These are phyloP conservation scores for Chaetodon trifascialis DNA, from an alignment of 2,113 vertebrate species.

Conservation along the genomic window DNA sequence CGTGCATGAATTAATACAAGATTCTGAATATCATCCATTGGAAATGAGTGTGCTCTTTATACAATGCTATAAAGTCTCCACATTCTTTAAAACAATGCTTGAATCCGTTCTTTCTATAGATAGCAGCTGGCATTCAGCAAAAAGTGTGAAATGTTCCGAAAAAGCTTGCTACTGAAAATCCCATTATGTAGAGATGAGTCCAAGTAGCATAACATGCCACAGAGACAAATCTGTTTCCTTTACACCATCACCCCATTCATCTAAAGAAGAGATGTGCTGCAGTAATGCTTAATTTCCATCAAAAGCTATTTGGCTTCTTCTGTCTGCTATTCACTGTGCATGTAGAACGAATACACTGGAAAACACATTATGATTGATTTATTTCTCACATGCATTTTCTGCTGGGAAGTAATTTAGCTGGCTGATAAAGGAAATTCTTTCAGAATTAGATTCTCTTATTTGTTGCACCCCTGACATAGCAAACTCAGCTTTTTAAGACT, in stretches of 20 bases:
- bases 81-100: not conserved
- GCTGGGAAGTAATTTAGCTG: conserved; percentile 30
- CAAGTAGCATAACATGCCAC: conserved; percentile 19
- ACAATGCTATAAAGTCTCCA: not conserved
- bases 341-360: conserved; percentile 7
- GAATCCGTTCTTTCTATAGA: conserved; percentile 11
- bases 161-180: conserved; percentile 33
- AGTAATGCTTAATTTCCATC: conserved; percentile 42
- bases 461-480: conserved; percentile 4
- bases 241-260: conserved; percentile 16
- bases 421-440: conserved; percentile 21
- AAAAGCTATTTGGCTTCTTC: conserved; percentile 17
- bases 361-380: conserved; percentile 30
- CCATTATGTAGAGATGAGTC: conserved; percentile 41
- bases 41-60: not conserved
- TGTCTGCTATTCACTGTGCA: not conserved
- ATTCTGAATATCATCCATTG: not conserved
- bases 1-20: conserved; percentile 13
- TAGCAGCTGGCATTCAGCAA: conserved; percentile 11
- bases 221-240: conserved; percentile 35
- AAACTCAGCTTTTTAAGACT: conserved; percentile 2
- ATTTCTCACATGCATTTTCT: conserved; percentile 24
- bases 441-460: not conserved
- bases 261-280: conserved; percentile 13
- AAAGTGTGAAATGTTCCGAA: conserved; percentile 28